Conservation (phyloP, 2,113 vertebrate species). For the Pterocles gutturalis region DNA sequence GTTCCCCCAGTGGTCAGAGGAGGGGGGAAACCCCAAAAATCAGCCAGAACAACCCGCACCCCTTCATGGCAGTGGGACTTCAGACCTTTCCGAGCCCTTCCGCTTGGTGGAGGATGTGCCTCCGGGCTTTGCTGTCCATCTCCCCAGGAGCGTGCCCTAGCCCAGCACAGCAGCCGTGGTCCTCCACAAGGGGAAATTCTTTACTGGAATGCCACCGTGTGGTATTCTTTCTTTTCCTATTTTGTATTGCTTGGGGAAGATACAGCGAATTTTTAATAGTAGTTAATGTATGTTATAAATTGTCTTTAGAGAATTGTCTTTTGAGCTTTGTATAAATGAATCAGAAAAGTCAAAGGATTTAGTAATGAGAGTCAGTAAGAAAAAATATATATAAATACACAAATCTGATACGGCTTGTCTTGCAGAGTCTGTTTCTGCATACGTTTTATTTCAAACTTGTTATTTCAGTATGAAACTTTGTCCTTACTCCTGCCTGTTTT, state of each 20-base stretch:
- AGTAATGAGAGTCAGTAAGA: accelerated
- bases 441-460: background rate
- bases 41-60: background rate
- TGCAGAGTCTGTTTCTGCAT: background rate
- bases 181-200: background rate
- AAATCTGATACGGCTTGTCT: accelerated
- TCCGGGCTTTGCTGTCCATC: background rate
- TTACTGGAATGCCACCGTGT: background rate
- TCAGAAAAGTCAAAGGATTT: accelerated
- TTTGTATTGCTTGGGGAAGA: background rate
- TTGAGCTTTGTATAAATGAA: background rate
- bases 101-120: accelerated
- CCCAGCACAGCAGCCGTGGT: accelerated
- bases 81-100: background rate
- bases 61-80: background rate
- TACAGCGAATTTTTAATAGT: background rate
- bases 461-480: background rate
- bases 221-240: background rate
- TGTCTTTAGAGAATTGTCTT: background rate
- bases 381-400: accelerated
- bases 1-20: too few species aligned
- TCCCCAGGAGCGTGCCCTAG: background rate
- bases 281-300: background rate
- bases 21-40: too few species aligned
- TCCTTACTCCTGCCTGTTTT: background rate